A percentile compares a stretch with the other conserved stretches of the same genome.
phyloP scores from a whole-genome alignment of 2,797 vertebrate genomes.

The Muscicapa comitata region DNA sequence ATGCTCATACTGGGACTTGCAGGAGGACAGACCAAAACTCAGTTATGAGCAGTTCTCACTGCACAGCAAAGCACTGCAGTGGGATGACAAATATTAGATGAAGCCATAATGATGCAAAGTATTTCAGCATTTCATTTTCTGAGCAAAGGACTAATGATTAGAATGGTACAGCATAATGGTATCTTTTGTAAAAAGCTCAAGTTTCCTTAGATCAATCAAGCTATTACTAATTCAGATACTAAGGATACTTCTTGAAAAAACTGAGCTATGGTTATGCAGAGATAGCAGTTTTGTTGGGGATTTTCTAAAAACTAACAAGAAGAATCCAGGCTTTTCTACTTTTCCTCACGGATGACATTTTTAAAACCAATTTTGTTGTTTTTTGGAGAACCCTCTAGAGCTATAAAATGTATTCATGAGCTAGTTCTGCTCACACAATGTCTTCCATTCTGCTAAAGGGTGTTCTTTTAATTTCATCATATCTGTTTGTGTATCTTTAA shows the following conservation, averaged over 20 bases:
- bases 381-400: neutral
- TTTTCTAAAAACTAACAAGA: neutral
- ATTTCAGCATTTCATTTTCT: neutral
- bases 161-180: neutral
- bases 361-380: neutral
- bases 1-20: neutral
- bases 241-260: neutral
- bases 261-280: neutral
- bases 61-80: neutral
- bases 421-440: neutral
- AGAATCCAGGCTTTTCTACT: neutral
- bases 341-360: neutral
- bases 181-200: neutral
- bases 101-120: neutral
- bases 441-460: neutral
- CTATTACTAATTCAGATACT: neutral
- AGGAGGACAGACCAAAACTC: neutral
- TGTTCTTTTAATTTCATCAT: neutral
- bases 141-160: neutral
- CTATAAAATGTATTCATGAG: neutral
- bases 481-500: neutral
- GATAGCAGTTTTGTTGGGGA: neutral
- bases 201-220: neutral
- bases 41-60: neutral
- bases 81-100: neutral